A percentile compares a stretch with the other conserved stretches of the same genome.
These are phyloP conservation scores for Cossypha niveicapilla DNA, from an alignment of 2,797 vertebrate species.

Conservation along the genomic window DNA sequence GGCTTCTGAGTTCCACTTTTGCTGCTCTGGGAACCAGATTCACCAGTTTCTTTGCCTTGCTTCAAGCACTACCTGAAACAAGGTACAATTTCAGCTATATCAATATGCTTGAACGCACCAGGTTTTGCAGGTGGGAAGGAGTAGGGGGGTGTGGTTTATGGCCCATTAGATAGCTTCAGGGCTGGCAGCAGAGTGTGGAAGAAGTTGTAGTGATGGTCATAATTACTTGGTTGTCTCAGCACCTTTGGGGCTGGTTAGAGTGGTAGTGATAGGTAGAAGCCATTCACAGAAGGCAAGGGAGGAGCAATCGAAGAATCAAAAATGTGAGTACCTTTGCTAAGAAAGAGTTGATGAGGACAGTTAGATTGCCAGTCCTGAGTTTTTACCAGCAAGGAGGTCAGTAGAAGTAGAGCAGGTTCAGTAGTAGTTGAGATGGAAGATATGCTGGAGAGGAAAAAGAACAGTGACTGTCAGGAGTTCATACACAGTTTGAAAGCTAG, in stretches of 20 bases:
- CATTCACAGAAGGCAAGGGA: neutral
- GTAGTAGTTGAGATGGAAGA: neutral
- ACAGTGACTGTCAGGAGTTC: neutral
- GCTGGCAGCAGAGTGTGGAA: neutral
- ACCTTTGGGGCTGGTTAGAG: neutral
- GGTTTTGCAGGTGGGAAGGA: neutral
- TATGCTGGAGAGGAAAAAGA: neutral
- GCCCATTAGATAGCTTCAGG: neutral
- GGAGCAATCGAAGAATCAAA: neutral
- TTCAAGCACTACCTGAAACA: neutral
- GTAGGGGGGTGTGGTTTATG: neutral
- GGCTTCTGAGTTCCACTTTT: neutral
- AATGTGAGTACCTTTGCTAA: neutral
- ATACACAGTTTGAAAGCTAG: neutral
- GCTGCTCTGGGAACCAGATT: neutral
- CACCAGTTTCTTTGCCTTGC: neutral
- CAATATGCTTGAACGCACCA: neutral
- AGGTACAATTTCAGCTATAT: neutral
- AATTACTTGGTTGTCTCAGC: neutral
- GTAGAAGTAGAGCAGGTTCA: neutral
- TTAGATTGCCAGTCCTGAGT: neutral
- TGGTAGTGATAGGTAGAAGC: neutral
- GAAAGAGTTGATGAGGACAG: neutral
- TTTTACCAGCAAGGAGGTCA: neutral
- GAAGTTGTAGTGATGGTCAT: neutral